These are phyloP conservation scores for Scomberomorus guttatus DNA, from an alignment of 2,797 vertebrate genomes.

Conservation along the genomic window DNA sequence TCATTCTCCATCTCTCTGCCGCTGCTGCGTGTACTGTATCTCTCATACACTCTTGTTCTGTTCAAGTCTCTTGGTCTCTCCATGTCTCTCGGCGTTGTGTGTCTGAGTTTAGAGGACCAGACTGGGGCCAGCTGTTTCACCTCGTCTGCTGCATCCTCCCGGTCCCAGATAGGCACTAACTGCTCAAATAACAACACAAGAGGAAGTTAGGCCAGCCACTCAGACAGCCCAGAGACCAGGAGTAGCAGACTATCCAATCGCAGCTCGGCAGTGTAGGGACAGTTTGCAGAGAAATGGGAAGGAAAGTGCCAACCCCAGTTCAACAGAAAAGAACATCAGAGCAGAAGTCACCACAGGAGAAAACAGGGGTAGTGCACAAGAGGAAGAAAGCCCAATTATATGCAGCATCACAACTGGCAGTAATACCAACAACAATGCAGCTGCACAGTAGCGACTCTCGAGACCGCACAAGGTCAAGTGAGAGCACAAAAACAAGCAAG, in stretches of 20 bases:
- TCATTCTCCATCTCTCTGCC: constrained; percentile 54
- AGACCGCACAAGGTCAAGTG: constrained; percentile 73
- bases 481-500: constrained; percentile 75
- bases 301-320: constrained; percentile 67
- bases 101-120: constrained; percentile 72
- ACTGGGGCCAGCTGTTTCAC: constrained; percentile 79
- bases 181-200: constrained; percentile 78
- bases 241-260: constrained; percentile 69
- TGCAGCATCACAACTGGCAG: constrained; percentile 64
- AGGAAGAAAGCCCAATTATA: constrained; percentile 77
- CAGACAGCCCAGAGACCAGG: constrained; percentile 67
- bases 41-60: constrained; percentile 52
- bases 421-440: constrained; percentile 67
- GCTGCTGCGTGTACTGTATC: constrained; percentile 43
- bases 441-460: constrained; percentile 53
- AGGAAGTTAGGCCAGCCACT: constrained; percentile 65
- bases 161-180: constrained; percentile 74
- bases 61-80: constrained; percentile 16
- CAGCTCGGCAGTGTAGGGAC: constrained; percentile 60
- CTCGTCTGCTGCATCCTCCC: constrained; percentile 60
- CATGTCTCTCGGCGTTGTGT: constrained; percentile 27
- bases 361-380: constrained; percentile 49
- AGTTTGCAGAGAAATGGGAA: constrained; percentile 65
- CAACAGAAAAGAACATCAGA: constrained; percentile 75
- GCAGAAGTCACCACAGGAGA: constrained; percentile 68